Evolutionary conservation across 2,797 vertebrate species (phyloP).

Genomic region (Erithacus rubecula): DNA sequence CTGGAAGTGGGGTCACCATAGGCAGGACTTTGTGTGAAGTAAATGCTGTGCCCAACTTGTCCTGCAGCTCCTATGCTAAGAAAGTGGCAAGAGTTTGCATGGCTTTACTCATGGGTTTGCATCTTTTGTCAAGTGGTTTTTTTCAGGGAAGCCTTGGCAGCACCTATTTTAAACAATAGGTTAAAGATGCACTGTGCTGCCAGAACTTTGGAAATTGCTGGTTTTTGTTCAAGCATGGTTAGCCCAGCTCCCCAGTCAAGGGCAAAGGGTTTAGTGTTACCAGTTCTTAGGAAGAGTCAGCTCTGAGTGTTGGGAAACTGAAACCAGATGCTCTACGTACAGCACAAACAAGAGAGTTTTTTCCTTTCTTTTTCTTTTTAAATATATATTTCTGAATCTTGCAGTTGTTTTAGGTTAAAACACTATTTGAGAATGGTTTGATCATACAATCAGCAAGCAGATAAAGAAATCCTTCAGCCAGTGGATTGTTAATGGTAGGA

Average conservation of each 20-base stretch:
- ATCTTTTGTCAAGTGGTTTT: neutral
- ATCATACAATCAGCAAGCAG: neutral
- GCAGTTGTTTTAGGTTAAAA: neutral
- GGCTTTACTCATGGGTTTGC: neutral
- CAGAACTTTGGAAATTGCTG: neutral
- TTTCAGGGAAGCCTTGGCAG: neutral
- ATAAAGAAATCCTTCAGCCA: neutral
- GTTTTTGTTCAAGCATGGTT: neutral
- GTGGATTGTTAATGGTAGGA: neutral
- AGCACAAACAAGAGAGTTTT: neutral
- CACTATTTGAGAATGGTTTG: neutral
- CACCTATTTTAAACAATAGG: neutral
- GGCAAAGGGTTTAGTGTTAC: neutral
- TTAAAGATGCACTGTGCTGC: neutral
- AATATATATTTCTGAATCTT: neutral
- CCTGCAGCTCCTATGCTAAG: neutral
- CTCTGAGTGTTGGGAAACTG: neutral
- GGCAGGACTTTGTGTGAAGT: neutral
- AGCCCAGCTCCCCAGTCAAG: neutral
- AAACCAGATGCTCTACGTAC: slow-evolving; percentile 3
- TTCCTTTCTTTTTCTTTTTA: neutral
- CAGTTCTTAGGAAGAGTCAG: neutral
- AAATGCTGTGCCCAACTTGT: neutral
- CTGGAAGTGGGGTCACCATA: neutral
- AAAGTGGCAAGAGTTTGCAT: neutral